Evolutionary conservation across 2,113 vertebrate species (phyloP), one percentile per base, ranked within the genome.

Genomic region (Gallinago jamesoni): DNA sequence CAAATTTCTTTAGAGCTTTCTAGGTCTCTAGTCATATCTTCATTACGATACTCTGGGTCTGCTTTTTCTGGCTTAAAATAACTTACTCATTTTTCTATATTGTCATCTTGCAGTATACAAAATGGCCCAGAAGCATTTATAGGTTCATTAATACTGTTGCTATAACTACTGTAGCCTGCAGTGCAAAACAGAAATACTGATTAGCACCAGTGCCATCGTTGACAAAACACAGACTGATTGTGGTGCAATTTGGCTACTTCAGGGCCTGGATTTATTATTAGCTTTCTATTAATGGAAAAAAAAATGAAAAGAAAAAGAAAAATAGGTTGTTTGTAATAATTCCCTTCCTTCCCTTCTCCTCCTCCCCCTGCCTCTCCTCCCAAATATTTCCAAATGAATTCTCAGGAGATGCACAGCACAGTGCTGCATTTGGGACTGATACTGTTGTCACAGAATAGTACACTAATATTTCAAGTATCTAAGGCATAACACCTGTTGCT

Each of bases 81-180:
- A 88, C 48, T 43, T 63, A 22, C 0, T 83, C 0, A 1, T 70
- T 79, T 93, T 96, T 80, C 68, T 93, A 2, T 79, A 27, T 70
- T 3, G 0, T 66, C 75, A 94, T 94, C 79, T 53, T 84, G 79
- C 63, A 90, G 79, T 48, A 57, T 35, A 57, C 47, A 33, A 55
- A 94, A 67, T 0, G 2, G 33, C 60, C 79, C 64, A 90, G 90
- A 70, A 90, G 56, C 79, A 75, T 84, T 89, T 87, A 16, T 12
- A 64, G 70, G 64, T 35, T 74, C 79, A 74, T 84, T 88, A 76
- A 75, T 72, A 20, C 43, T 1, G 64, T 96, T 95, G 77, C 87
- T 92, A 91, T 95, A 95, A 81, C 84, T 89, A 94, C 91, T 53
- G 91, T 8, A 84, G 89, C 89, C 77, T 84, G 43, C 69, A 37